Evolutionary conservation across 2,113 vertebrate genomes (phyloP).

Genomic region (Alethe castanea): DNA sequence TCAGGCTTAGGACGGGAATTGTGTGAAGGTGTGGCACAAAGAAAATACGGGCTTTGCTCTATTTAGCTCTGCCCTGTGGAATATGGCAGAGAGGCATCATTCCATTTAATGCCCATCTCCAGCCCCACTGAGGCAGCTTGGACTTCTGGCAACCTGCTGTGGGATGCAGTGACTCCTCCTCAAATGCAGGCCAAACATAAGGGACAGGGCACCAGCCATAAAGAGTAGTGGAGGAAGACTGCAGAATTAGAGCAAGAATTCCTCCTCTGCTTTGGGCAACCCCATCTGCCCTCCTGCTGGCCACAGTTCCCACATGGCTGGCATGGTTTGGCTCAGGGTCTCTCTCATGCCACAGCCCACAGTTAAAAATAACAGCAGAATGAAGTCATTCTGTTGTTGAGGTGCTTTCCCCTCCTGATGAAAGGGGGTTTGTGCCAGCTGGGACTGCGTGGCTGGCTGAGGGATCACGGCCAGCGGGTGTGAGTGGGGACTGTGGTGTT

Average conservation of each 20-base stretch:
- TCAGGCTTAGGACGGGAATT: not conserved
- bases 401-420: not conserved
- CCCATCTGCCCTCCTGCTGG: not conserved
- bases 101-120: not conserved
- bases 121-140: not conserved
- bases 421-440: not conserved
- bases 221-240: fast-evolving
- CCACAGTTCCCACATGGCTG: fast-evolving
- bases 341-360: not conserved
- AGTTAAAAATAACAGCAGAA: not conserved
- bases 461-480: not conserved
- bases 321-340: not conserved
- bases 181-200: not conserved
- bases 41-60: fast-evolving
- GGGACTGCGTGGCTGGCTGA: not conserved
- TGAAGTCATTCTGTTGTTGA: not conserved
- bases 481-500: not conserved
- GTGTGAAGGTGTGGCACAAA: not conserved
- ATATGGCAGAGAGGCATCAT: not conserved
- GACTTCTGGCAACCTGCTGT: not conserved
- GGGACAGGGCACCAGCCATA: fast-evolving
- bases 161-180: not conserved
- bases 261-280: not conserved
- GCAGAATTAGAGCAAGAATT: not conserved
- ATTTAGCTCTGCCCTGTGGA: fast-evolving